Conservation (phyloP, 2,797 vertebrate genomes). For the Rhabdophis nuchalis region DNA sequence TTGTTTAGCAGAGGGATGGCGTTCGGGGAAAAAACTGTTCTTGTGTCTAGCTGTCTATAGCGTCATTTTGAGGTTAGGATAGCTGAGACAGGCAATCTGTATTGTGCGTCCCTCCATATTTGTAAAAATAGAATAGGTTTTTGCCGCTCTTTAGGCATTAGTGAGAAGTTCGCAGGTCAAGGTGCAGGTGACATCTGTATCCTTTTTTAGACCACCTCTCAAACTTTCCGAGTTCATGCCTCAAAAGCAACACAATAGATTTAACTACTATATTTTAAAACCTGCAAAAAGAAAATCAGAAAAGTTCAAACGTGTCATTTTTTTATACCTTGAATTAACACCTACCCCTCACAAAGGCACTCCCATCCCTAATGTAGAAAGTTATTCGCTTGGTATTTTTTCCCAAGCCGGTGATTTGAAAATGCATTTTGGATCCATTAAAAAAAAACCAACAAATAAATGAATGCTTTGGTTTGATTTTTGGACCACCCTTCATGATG, state of each 20-base stretch:
- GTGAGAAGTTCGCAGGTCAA: neutral
- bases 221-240: neutral
- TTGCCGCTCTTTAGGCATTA: neutral
- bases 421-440: neutral
- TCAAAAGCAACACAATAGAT: neutral
- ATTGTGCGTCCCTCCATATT: neutral
- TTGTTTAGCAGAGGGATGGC: no score
- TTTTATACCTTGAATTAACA: neutral
- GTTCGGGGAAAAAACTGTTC: no score
- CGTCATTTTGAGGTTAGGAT: no score
- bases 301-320: neutral
- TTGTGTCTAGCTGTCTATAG: no score
- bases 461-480: neutral
- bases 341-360: neutral
- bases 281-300: neutral
- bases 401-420: neutral
- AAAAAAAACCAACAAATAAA: neutral
- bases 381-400: neutral
- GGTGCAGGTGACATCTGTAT: neutral
- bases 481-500: neutral
- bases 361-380: neutral
- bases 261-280: neutral
- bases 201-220: neutral
- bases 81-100: neutral
- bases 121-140: neutral